Evolutionary conservation across 2,113 vertebrate genomes (phyloP).

Genomic region (Pongo pygmaeus): DNA sequence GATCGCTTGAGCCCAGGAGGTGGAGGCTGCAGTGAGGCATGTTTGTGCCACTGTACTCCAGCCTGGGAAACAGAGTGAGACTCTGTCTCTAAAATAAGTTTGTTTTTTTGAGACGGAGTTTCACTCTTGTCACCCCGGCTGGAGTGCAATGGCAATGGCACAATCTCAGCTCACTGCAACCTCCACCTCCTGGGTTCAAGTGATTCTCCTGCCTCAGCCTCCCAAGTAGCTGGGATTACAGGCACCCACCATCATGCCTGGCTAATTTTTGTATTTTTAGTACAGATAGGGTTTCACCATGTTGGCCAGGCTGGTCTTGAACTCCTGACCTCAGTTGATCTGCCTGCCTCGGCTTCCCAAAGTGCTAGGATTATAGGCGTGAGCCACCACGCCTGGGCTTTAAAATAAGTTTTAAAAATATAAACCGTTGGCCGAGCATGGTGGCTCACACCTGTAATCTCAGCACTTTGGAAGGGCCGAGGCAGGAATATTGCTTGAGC

Average conservation of each 20-base stretch:
- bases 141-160: neutral
- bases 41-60: too few species aligned
- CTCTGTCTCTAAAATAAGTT: too few species aligned
- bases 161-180: neutral
- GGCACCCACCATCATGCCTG: neutral
- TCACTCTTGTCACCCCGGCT: neutral
- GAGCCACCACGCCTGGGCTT: neutral
- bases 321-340: neutral
- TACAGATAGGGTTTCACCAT: neutral
- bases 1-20: neutral
- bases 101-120: neutral
- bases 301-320: neutral
- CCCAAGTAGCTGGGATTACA: neutral
- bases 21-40: neutral
- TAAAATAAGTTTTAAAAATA: too few species aligned
- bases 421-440: too few species aligned
- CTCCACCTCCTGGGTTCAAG: neutral
- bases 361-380: neutral
- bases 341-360: neutral
- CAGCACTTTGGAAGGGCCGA: neutral
- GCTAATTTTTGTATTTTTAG: neutral
- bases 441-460: too few species aligned
- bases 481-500: neutral
- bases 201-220: neutral
- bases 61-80: neutral